A percentile compares a stretch with the other conserved stretches of the same genome.
Conservation (phyloP, 2,797 vertebrate species). For the Protosalanx chinensis region DNA sequence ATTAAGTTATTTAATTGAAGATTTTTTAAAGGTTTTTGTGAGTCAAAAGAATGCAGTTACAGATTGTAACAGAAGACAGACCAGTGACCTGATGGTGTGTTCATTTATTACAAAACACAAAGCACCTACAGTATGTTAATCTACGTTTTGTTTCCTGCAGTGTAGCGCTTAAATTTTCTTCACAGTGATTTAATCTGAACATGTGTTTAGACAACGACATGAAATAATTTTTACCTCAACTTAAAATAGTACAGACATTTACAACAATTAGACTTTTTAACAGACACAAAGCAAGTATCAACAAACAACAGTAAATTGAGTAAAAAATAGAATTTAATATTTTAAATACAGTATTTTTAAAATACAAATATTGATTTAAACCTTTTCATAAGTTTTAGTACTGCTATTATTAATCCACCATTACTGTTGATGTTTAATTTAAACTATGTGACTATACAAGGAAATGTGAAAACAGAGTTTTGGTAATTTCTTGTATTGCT, state of each 20-base stretch:
- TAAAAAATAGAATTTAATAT: constrained; percentile 86
- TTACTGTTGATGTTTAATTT: constrained; percentile 78
- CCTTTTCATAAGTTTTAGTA: constrained; percentile 73
- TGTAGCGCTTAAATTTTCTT: constrained; percentile 70
- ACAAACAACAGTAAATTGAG: constrained; percentile 80
- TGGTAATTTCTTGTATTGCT: constrained; percentile 84
- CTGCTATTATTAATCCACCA: constrained; percentile 67
- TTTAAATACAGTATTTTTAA: constrained; percentile 80
- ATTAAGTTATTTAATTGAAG: not conserved
- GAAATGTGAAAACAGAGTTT: constrained; percentile 73
- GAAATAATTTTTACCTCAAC: constrained; percentile 61
- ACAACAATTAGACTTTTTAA: constrained; percentile 66
- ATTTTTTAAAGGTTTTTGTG: not conserved
- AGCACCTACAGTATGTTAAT: constrained; percentile 76
- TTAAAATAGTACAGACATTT: constrained; percentile 64
- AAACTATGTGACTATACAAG: constrained; percentile 78
- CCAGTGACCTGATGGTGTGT: constrained; percentile 64
- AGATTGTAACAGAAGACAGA: constrained; percentile 44
- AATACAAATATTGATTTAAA: constrained; percentile 83
- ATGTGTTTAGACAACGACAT: constrained; percentile 74
- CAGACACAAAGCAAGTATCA: constrained; percentile 75
- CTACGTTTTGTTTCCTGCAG: constrained; percentile 66
- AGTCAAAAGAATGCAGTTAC: not conserved
- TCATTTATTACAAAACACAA: constrained; percentile 81
- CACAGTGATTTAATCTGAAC: constrained; percentile 79